Evolutionary conservation across 30 jellyfish, hydroid and myxozoan genomes (phyloP), one percentile per base, ranked within the genome.

Genomic region (Aurelia aurita complex sp. Pacific): DNA sequence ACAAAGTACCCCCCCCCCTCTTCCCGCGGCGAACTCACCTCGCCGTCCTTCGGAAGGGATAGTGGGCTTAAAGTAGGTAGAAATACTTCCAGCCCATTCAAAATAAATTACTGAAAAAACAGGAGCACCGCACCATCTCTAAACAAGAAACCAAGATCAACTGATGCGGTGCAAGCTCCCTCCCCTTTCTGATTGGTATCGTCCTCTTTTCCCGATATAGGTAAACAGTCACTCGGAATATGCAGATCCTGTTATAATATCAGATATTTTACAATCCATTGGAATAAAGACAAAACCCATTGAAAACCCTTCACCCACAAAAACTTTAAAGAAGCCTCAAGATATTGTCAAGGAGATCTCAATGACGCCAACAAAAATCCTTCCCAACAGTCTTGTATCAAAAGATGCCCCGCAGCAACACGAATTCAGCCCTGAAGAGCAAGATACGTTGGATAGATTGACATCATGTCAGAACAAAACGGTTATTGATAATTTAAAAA

Each of bases 151-250:
- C 14, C 57, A 46, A 7, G 57, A 46, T 46, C 57, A 9, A 9
- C 57, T 46, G 12, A 43, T 43, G 57, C 8, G 57, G 8, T 46
- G 57, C 14, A 46, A 2, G 6, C 57, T 46, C 57, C 15, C 1
- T 46, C 8, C 57, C 57, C 57, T 46, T 46, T 0, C 57, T 46
- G 57, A 46, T 46, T 4, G 12, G 19, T 51, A 11, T 75, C 51
- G 17, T 52, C 17, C 5, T 35, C 16, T 50, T 5, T 68, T 35
- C 70, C 17, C 23, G 10, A 17, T 46, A 13, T 36, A 85, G 94
- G 82, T 85, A 8, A 76, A 69, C 80, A 76, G 94, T 60, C 94
- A 85, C 46, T 85, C 94, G 7, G 94, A 85, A 3, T 85, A 85
- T 70, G 85, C 94, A 1, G 88, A 85, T n/a, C 88, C 94, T 15